Evolutionary conservation across 2,888 invertebrate genomes (phyloP).

Genomic region (Eupithecia subfuscata): DNA sequence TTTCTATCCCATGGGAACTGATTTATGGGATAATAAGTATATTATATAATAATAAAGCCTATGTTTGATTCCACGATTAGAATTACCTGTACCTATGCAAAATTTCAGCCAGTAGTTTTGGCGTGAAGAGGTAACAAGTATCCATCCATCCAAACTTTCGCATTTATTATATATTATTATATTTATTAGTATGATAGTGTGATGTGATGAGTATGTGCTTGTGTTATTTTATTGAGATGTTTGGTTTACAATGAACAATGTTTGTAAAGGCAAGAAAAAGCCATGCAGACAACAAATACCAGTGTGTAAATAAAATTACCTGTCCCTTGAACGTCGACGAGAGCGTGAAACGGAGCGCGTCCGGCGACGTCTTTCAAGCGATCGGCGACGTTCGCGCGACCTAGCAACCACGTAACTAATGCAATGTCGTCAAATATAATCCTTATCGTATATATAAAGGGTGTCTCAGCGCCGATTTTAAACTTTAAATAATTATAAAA

Average conservation of each 20-base stretch:
- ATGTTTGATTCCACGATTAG: too few relatives aligned
- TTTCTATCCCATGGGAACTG: too few relatives aligned
- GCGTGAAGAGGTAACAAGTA: too few relatives aligned
- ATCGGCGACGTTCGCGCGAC: conserved; percentile 81
- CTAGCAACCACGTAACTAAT: conserved; percentile 51
- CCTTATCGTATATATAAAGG: conserved; percentile 1
- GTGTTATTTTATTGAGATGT: background rate
- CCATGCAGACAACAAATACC: conserved; percentile 46
- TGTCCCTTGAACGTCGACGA: conserved; percentile 78
- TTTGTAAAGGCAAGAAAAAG: conserved; percentile 37
- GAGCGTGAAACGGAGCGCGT: conserved; percentile 71
- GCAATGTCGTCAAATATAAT: conserved; percentile 27
- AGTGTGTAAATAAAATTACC: conserved; percentile 58
- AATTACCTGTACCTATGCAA: too few relatives aligned
- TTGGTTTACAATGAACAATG: background rate
- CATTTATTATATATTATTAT: too few relatives aligned
- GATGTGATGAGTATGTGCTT: background rate
- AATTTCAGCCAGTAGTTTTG: too few relatives aligned
- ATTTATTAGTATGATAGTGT: too few relatives aligned
- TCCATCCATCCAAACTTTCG: too few relatives aligned
- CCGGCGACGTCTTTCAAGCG: conserved; percentile 78
- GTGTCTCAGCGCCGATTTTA: too few relatives aligned
- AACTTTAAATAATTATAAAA: too few relatives aligned
- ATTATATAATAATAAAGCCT: too few relatives aligned
- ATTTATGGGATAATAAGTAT: too few relatives aligned